Conservation (phyloP, 64 coral and sea anemone species). For the Exaiptasia diaphana region DNA sequence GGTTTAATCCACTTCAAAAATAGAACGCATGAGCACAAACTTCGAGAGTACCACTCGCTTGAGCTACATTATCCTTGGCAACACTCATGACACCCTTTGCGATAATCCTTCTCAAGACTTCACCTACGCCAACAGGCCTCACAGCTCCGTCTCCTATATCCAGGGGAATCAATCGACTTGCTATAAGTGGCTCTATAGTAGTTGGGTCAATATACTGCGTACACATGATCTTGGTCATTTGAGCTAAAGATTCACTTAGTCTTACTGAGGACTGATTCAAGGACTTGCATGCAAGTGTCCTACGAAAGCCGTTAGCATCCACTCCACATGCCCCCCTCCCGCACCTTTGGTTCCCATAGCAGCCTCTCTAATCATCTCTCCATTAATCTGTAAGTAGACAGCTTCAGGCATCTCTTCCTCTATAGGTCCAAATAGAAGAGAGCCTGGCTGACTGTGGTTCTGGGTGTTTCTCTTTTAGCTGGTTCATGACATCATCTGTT, state of each 20-base stretch:
- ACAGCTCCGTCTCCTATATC: neutral
- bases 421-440: neutral
- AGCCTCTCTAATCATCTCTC: slow-evolving; percentile 26
- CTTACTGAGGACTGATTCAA: neutral
- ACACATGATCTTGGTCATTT: neutral
- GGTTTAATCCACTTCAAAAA: neutral
- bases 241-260: neutral
- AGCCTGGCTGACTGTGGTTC: slow-evolving; percentile 10
- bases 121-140: neutral
- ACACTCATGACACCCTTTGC: no score
- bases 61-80: no score
- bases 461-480: slow-evolving; percentile 34
- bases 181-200: neutral
- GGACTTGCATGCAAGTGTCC: slow-evolving; percentile 20
- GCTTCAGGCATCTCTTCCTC: slow-evolving; percentile 10
- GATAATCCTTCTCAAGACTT: neutral
- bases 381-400: neutral
- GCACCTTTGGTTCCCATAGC: slow-evolving; percentile 2
- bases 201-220: neutral
- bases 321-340: slow-evolving; percentile 16
- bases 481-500: slow-evolving; percentile 1
- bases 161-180: neutral
- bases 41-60: no score
- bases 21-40: neutral
- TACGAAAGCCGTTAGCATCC: slow-evolving; percentile 25